Percentiles rank a stretch among this genome's conserved stretches.
phyloP scores from a whole-genome alignment of 1,140 invertebrate genomes.

The Thalassaphorura encarpata region DNA sequence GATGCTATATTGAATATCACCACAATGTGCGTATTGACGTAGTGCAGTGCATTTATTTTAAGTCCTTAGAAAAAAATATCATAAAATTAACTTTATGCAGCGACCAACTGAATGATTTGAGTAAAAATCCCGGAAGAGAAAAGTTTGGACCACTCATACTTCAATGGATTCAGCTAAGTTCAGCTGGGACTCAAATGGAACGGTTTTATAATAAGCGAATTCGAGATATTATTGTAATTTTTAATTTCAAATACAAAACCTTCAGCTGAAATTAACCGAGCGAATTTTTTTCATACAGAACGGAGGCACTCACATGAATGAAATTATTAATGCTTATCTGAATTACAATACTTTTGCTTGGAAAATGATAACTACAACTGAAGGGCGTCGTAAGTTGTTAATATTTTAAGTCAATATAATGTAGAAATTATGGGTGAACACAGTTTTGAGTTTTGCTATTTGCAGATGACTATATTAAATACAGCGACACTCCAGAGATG shows the following conservation, averaged over 20 bases:
- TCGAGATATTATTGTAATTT: not conserved
- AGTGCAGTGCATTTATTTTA: no score
- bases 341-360: not conserved
- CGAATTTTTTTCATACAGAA: not conserved
- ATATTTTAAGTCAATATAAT: not conserved
- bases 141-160: not conserved
- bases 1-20: not conserved
- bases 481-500: not conserved
- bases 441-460: not conserved
- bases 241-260: no score
- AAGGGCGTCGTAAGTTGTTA: not conserved
- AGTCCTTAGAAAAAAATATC: no score
- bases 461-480: not conserved
- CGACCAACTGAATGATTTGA: not conserved
- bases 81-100: not conserved
- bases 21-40: not conserved
- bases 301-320: not conserved
- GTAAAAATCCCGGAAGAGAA: not conserved
- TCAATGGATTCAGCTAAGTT: not conserved
- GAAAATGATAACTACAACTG: not conserved
- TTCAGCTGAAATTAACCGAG: no score
- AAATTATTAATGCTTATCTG: not conserved
- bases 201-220: conserved; percentile 2
- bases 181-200: not conserved
- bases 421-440: no score